Base-by-base conservation (phyloP, 2,888 invertebrate species). In the Standfussiana lucernea region DNA sequence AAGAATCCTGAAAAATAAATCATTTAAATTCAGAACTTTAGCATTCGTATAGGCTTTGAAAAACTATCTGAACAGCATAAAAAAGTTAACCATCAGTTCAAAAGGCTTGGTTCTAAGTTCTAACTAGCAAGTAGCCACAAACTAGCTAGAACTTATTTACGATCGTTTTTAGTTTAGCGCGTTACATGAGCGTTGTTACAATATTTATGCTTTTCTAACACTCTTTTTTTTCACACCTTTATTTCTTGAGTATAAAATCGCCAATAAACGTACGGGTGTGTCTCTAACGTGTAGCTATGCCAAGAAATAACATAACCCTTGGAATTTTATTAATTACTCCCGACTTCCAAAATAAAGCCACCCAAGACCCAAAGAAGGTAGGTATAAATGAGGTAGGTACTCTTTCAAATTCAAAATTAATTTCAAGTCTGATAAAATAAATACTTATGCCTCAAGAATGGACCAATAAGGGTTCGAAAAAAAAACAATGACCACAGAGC, bases 381-480 rank as follows among this genome's bases (percentile, higher is more conserved):
- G 28, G 28, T 59, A 59, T 59, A 32, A 59, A 59, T 18, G 28
- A 50, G 10, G 28, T 56, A 56, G 7, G 32, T 37, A 47, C 61
- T 21, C 24, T 37, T 37, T n/a, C 56, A 64, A 85, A 80, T 69
- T 69, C 42, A 70, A 77, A 82, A 76, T 83, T 83, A 77, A 77
- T 80, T 68, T 73, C 53, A 75, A 75, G n/a, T 67, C 42, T 21
- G 66, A 87, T 86, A 80, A 86, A 84, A 84, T 84, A 86, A 84
- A 80, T 76, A 77, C 61, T 53, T 72, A 37, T 53, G 64, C 64
- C 59, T 80, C 69, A 85, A 82, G 83, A 87, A 86, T 87, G 89
- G 82, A 90, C 92, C 91, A 92, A 93, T 93, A 91, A 90, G 90
- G 88, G 83, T 82, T 85, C 86, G 80, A 79, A 77, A 89, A 87